These are phyloP conservation scores for Uloborus plumipes DNA, from an alignment of 2,888 invertebrate genomes.

Conservation along the genomic window DNA sequence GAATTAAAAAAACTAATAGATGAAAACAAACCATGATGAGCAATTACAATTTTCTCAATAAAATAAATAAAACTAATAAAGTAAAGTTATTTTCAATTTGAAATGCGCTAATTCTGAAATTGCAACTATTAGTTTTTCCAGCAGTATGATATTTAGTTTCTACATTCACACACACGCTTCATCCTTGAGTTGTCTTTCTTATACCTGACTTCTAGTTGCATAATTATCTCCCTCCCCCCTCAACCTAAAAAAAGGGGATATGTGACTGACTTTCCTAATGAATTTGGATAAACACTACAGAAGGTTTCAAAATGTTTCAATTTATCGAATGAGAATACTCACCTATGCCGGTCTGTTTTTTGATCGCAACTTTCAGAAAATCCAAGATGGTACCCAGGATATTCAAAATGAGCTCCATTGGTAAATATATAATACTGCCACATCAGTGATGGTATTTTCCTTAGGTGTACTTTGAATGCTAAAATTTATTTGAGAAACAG, in stretches of 20 bases:
- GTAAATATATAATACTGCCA: conserved; percentile 75
- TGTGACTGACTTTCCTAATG: background rate
- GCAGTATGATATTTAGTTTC: too few relatives aligned
- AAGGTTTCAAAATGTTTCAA: too few relatives aligned
- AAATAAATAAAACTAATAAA: too few relatives aligned
- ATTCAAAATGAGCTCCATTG: conserved; percentile 73
- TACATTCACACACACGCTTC: too few relatives aligned
- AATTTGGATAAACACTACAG: background rate
- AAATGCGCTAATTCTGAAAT: too few relatives aligned
- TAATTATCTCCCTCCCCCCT: background rate
- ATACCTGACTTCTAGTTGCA: too few relatives aligned
- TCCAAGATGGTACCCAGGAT: conserved; percentile 72
- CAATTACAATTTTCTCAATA: too few relatives aligned
- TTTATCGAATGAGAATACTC: conserved; percentile 25
- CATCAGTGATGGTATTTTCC: conserved; percentile 48
- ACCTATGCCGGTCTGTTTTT: conserved; percentile 71
- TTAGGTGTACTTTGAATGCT: conserved; percentile 36
- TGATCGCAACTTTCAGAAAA: conserved; percentile 68
- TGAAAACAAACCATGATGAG: background rate
- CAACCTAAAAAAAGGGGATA: background rate
- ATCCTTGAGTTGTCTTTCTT: too few relatives aligned
- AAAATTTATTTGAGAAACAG: background rate
- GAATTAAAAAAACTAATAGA: too few relatives aligned
- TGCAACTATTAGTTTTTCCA: too few relatives aligned
- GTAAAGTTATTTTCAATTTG: too few relatives aligned